phyloP scores from a whole-genome alignment of 2,113 vertebrate species.

The Tylochromis polylepis region DNA sequence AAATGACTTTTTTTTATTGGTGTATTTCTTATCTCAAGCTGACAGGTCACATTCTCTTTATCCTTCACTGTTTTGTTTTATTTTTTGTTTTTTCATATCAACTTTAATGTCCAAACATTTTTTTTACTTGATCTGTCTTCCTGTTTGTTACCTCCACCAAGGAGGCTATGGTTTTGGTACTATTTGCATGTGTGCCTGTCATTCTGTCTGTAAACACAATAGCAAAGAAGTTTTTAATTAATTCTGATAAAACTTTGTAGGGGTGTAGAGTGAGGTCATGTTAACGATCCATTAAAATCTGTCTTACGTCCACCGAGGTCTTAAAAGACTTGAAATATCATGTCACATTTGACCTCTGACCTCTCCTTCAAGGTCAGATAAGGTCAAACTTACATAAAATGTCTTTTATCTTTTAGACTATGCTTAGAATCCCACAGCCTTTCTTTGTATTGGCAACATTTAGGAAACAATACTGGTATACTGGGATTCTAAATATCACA shows the following conservation, averaged over 20 bases:
- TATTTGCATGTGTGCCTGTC: not conserved
- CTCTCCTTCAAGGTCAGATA: not conserved
- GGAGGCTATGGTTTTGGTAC: rapidly evolving
- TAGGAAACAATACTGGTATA: not conserved
- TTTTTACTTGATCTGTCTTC: not conserved
- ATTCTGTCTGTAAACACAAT: not conserved
- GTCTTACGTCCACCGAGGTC: not conserved
- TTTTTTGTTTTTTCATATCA: too few species aligned
- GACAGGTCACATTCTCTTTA: too few species aligned
- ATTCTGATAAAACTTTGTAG: not conserved
- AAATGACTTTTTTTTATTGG: not conserved
- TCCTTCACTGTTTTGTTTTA: too few species aligned
- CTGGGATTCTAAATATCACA: not conserved
- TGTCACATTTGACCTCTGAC: not conserved
- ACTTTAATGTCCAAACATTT: not conserved
- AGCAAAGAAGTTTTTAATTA: not conserved
- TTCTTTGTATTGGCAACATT: not conserved
- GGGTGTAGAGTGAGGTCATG: not conserved
- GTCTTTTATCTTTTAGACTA: not conserved
- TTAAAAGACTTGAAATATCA: not conserved
- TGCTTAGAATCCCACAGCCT: not conserved
- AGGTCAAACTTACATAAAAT: not conserved
- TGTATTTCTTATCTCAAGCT: too few species aligned
- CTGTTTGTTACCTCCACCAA: not conserved
- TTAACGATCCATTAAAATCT: not conserved